Evolutionary conservation across 2,888 invertebrate species (phyloP), one percentile per base, ranked within the genome.

Genomic region (Patella pellucida): DNA sequence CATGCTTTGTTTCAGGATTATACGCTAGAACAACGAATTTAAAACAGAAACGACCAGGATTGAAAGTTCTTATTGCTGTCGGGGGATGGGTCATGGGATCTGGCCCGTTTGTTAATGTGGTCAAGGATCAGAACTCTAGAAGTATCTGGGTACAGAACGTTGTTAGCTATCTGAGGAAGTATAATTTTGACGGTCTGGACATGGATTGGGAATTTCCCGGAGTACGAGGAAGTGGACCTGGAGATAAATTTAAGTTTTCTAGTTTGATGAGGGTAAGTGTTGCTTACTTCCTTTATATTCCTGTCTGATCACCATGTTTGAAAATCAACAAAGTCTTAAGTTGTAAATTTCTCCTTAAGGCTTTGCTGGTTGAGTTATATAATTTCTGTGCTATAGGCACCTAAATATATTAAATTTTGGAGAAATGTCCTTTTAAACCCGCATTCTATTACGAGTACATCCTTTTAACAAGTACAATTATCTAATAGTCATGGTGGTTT

Each of bases 141-240:
- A 52, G 52, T 23, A 52, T n/a, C 11, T 79, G 76, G 70, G 76
- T 72, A 2, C 14, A 69, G 14, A 75, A 72, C 77, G 77, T 72
- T 62, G 77, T 68, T 14, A 70, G 51, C 27, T 85, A 76, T 78
- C 76, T 82, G 56, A 80, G 85, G 62, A 71, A 82, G n/a, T 74
- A 83, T 87, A 94, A 95, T 71, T 97, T 97, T 88, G 93, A 94
- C 80, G 98, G 98, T 7, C 91, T 97, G 0, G 97, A 97, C 85
- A 92, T 97, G 69, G 97, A 97, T 86, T 98, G 97, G 97, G 96
- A 97, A 88, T 97, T 97, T 88, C 97, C 97, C 0, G 85, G 83
- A 1, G 83, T 84, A 70, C 77, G 88, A 72, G 88, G 88, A 14
- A 88, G 89, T 77, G 87, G 86, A 2, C 80, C 85, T 0, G 84